These are phyloP conservation scores for Taurulus bubalis DNA, from an alignment of 2,113 vertebrate species.

Conservation along the genomic window DNA sequence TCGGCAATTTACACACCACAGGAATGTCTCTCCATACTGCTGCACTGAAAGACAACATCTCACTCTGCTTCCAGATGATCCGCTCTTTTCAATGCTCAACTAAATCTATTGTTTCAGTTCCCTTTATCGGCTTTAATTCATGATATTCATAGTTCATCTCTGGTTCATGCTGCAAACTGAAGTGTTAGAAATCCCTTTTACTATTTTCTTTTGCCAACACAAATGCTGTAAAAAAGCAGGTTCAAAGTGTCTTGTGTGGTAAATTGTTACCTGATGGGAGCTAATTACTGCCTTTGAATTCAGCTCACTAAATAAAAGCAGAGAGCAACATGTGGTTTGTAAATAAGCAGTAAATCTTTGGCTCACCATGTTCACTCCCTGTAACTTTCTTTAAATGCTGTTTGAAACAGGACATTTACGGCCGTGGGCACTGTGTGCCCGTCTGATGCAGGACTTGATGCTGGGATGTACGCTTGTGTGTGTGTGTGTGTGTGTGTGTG, in stretches of 20 bases:
- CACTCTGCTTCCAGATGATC: background rate
- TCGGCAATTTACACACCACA: conserved; percentile 9
- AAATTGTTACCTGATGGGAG: conserved; percentile 44
- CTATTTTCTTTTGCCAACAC: conserved; percentile 14
- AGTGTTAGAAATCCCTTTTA: background rate
- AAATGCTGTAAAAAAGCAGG: conserved; percentile 7
- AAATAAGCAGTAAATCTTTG: conserved; percentile 45
- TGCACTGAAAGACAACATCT: conserved; percentile 4
- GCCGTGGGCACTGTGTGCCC: conserved; percentile 10
- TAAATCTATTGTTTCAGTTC: background rate
- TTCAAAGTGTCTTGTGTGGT: conserved; percentile 22
- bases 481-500: conserved; percentile 13
- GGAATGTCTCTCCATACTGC: conserved; percentile 14
- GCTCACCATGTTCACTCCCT: conserved; percentile 17
- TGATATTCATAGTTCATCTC: background rate
- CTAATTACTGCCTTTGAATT: conserved; percentile 49
- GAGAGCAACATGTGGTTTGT: conserved; percentile 47
- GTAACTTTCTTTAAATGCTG: conserved; percentile 18
- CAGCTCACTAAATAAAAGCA: conserved; percentile 43
- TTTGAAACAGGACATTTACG: conserved; percentile 44
- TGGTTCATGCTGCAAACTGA: background rate
- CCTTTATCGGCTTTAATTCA: background rate
- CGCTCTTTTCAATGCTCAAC: background rate
- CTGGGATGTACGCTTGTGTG: background rate
- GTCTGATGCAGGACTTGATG: conserved; percentile 9